Base-by-base conservation (phyloP, 2,797 vertebrate species). In the Poecilia velifera region DNA sequence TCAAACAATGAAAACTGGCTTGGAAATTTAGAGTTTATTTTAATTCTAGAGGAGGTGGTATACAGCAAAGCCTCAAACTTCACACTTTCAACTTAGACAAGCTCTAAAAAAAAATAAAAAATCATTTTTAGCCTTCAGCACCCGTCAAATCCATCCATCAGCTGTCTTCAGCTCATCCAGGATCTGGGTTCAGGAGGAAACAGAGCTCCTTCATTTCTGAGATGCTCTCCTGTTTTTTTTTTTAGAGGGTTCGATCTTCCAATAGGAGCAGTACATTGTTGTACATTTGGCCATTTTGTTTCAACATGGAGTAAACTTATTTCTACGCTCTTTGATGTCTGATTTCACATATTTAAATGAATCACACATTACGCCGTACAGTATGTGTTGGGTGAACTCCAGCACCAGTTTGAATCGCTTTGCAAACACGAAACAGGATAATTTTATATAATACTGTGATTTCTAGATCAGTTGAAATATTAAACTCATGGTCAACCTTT, bases 341-440 rank as follows among this genome's bases (percentile, higher is more conserved):
- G 45, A 76, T 72, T 74, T 90, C 84, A 77, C 70, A 80, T 85
- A 82, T 87, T 80, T 79, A 64, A 84, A 77, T 70, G 68, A 88
- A 81, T 88, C 79, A 84, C 81, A 84, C 89, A 76, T 79, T 51
- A 57, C 72, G 20, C 20, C 9, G 49, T 1, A 39, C 64, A 76
- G 72, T 51, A 74, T 77, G 76, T 85, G 73, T 72, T 85, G 76
- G 83, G 76, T 79, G 20, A 79, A 87, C 80, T 92, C 90, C 87
- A 90, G 88, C 88, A 92, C 91, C 91, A 87, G 36, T 82, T 85
- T 83, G 81, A 86, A 86, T 18, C 72, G 82, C 79, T 71, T 16
- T 66, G 72, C 81, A 82, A 89, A 76, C 46, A 76, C 72, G 76
- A 82, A 77, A 82, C 62, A 16, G 66, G 41, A 90, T 90, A 85